Conservation (phyloP, 2,113 vertebrate species). For the Osmerus mordax region DNA sequence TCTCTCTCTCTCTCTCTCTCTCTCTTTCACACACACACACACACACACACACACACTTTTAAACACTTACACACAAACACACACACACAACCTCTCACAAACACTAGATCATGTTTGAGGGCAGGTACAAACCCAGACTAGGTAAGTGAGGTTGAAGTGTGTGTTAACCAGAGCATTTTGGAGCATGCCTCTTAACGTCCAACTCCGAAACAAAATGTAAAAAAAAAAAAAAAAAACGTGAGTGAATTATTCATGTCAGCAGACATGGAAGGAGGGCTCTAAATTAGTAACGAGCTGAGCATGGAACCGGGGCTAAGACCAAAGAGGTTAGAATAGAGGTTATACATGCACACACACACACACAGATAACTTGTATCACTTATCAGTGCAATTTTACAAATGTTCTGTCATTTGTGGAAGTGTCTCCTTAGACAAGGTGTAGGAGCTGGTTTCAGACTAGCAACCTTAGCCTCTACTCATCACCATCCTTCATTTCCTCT, state of each 20-base stretch:
- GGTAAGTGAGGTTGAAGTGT: too few species aligned
- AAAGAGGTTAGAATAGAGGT: too few species aligned
- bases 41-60: not conserved
- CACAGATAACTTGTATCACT: slow-evolving; percentile 23
- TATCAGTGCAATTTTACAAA: slow-evolving; percentile 18
- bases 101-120: too few species aligned
- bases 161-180: slow-evolving; percentile 4
- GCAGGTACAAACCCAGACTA: too few species aligned
- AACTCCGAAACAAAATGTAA: not conserved
- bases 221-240: not conserved
- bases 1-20: not conserved
- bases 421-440: slow-evolving; percentile 20
- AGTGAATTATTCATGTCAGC: slow-evolving; percentile 58
- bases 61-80: too few species aligned
- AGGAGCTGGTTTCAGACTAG: slow-evolving; percentile 11
- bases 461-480: not conserved
- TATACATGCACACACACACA: slow-evolving; percentile 9
- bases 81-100: too few species aligned
- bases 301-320: slow-evolving; percentile 22
- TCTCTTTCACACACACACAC: not conserved
- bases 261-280: slow-evolving; percentile 46
- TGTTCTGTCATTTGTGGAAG: slow-evolving; percentile 29
- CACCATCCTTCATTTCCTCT: not conserved
- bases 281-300: slow-evolving; percentile 64
- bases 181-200: not conserved